A percentile compares a stretch with the other conserved stretches of the same genome.
Evolutionary conservation across 2,113 vertebrate species (phyloP).

Genomic region (Himantopus leucocephalus): DNA sequence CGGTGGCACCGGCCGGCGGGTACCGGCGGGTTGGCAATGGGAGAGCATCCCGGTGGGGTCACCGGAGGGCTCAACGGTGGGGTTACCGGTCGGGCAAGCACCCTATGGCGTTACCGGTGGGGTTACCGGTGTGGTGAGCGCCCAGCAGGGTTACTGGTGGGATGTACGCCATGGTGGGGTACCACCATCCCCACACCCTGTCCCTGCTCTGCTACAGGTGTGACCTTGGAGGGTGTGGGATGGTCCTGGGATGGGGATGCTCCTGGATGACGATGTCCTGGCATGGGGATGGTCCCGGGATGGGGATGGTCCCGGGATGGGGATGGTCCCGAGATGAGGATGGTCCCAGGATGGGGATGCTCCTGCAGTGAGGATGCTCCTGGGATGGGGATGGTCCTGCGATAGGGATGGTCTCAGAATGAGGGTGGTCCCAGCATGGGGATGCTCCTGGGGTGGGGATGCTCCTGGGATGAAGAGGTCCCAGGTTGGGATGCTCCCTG

Average conservation of each 20-base stretch:
- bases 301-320: background rate
- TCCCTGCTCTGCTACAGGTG: background rate
- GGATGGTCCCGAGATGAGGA: rapidly evolving
- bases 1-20: background rate
- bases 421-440: background rate
- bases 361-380: background rate
- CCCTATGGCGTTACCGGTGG: background rate
- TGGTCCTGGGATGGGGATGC: background rate
- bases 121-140: background rate
- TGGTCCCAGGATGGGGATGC: background rate
- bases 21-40: background rate
- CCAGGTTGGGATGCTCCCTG: background rate
- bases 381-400: rapidly evolving
- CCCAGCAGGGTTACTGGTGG: background rate
- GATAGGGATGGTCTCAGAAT: background rate
- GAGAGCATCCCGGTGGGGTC: background rate
- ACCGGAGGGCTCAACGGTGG: background rate
- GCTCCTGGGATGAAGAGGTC: background rate
- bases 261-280: background rate
- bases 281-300: no score
- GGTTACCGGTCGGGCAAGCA: background rate
- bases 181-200: rapidly evolving
- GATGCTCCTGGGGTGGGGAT: rapidly evolving
- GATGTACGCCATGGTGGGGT: background rate
- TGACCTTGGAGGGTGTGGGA: background rate